Evolutionary conservation across 2,888 invertebrate species (phyloP).

Genomic region (Acanthosepion esculentum): DNA sequence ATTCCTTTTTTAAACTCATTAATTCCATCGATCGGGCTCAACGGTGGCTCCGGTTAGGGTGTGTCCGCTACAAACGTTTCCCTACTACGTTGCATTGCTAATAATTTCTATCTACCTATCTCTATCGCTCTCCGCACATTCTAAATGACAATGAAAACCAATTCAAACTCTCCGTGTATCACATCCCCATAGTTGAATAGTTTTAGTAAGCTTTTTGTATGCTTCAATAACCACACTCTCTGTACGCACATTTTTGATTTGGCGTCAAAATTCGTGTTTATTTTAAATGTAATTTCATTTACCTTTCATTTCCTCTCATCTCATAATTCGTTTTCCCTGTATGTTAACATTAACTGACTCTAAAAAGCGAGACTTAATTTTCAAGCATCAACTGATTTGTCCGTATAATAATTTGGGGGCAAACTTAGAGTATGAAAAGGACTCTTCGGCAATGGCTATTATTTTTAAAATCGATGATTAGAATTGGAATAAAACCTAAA

Average conservation of each 20-base stretch:
- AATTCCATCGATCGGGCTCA: background rate
- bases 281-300: background rate
- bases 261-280: background rate
- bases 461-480: background rate
- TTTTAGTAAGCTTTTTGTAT: background rate
- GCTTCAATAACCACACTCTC: constrained; percentile 14
- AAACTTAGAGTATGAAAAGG: rapidly evolving
- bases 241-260: background rate
- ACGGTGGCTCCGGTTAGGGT: background rate
- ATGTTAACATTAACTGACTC: background rate
- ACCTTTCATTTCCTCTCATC: background rate
- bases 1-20: background rate
- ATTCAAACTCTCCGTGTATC: background rate
- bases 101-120: background rate
- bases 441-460: background rate
- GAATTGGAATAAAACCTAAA: no score
- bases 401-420: background rate
- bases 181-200: background rate
- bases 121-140: background rate
- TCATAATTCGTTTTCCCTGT: background rate
- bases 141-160: background rate
- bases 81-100: background rate
- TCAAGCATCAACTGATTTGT: background rate
- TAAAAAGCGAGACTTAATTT: background rate
- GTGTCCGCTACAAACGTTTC: background rate